Conservation (phyloP, 2,113 vertebrate genomes). For the Thunnus maccoyii region DNA sequence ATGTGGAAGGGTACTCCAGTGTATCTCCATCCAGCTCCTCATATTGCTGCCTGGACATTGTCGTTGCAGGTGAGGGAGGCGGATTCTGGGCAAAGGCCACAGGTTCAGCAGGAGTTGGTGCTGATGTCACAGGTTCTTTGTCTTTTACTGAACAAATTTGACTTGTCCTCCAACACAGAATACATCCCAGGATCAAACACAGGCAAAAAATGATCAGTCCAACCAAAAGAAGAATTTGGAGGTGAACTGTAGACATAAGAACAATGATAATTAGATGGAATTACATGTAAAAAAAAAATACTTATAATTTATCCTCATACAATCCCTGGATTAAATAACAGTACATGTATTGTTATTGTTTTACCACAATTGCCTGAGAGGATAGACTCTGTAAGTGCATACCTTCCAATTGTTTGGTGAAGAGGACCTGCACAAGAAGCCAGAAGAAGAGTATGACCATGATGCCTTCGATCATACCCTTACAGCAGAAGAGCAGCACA, state of each 20-base stretch:
- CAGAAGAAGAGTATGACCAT: constrained; percentile 86
- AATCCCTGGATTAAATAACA: constrained; percentile 10
- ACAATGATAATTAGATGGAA: constrained; percentile 13
- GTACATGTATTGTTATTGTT: constrained; percentile 4
- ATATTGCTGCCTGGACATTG: constrained; percentile 60
- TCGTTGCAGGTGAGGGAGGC: neutral
- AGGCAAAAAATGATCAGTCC: constrained; percentile 84
- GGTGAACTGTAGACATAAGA: constrained; percentile 77
- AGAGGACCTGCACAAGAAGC: constrained; percentile 84
- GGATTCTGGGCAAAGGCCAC: constrained; percentile 44
- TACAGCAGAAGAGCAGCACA: constrained; percentile 84
- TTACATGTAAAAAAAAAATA: neutral
- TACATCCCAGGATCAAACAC: constrained; percentile 84
- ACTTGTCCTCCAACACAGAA: constrained; percentile 79
- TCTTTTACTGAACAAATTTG: constrained; percentile 30
- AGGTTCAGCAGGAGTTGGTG: constrained; percentile 31
- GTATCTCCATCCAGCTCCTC: constrained; percentile 72
- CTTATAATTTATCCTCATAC: neutral
- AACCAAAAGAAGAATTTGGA: constrained; percentile 81
- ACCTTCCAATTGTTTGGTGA: constrained; percentile 84
- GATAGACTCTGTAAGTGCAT: constrained; percentile 1
- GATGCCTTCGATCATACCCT: constrained; percentile 86
- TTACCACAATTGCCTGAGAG: neutral
- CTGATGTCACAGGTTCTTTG: constrained; percentile 59
- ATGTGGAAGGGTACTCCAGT: constrained; percentile 72